Evolutionary conservation across 1,140 invertebrate species (phyloP).

Genomic region (Scaptodrosophila lebanonensis): DNA sequence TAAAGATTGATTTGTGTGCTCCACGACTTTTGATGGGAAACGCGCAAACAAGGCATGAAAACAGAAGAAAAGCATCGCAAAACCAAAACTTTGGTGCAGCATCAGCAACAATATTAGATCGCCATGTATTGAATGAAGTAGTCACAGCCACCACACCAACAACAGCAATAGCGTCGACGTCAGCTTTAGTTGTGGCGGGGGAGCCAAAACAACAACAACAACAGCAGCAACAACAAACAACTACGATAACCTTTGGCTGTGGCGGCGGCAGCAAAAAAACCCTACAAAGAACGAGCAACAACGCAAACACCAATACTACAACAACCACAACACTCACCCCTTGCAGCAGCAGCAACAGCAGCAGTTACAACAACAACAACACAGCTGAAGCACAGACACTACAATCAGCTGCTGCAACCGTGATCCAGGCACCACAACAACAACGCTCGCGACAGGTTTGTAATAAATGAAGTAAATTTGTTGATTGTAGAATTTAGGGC

Average conservation of each 20-base stretch:
- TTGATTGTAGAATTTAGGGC: conserved; percentile 26
- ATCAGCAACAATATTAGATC: no score
- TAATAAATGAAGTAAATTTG: conserved; percentile 4
- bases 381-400: not conserved
- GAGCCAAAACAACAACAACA: conserved; percentile 26
- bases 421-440: not conserved
- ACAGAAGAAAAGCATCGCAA: conserved; percentile 34
- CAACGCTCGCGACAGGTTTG: not conserved
- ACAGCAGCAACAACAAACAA: conserved; percentile 3
- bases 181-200: not conserved
- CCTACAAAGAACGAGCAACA: conserved; percentile 9
- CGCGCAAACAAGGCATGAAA: conserved; percentile 33
- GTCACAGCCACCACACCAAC: conserved; percentile 4
- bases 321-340: no score
- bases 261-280: conserved; percentile 17
- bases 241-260: conserved; percentile 15
- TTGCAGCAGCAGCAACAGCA: not conserved
- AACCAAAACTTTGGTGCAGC: conserved; percentile 2
- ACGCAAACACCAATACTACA: no score
- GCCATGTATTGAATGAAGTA: conserved; percentile 16
- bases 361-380: not conserved
- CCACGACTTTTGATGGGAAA: conserved; percentile 45
- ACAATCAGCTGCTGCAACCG: conserved; percentile 1
- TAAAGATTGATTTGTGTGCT: no score
- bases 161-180: conserved; percentile 11